Evolutionary conservation across 2,797 vertebrate genomes (phyloP).

Genomic region (Anomalospiza imberbis): DNA sequence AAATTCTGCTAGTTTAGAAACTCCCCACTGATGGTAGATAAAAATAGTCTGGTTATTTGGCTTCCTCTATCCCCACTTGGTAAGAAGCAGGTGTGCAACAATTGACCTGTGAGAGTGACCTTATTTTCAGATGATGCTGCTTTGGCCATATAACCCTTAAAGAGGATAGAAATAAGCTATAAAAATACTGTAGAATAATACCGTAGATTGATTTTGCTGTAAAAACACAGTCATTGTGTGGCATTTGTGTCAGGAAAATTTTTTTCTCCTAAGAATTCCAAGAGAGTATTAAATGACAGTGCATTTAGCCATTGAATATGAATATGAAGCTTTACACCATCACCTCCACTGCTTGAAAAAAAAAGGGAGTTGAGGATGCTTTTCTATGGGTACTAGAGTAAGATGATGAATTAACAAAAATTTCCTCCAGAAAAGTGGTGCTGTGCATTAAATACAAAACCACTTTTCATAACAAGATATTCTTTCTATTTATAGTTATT

Average conservation of each 20-base stretch:
- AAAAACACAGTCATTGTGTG: not conserved
- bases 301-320: not conserved
- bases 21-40: not conserved
- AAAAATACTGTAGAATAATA: not conserved
- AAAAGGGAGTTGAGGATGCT: not conserved
- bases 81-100: not conserved
- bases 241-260: not conserved
- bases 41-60: not conserved
- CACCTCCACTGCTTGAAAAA: not conserved
- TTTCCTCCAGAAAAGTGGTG: not conserved
- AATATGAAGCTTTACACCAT: not conserved
- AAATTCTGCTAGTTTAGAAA: not conserved
- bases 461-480: not conserved
- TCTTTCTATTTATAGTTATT: not conserved
- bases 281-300: not conserved
- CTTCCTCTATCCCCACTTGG: not conserved
- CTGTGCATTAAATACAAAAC: not conserved
- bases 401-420: not conserved
- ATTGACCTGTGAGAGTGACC: not conserved
- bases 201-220: not conserved
- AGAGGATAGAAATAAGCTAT: not conserved
- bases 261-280: not conserved
- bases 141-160: not conserved
- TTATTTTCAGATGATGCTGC: not conserved
- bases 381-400: not conserved